phyloP scores from a whole-genome alignment of 2,888 invertebrate genomes.

The Lithophane ornitopus region DNA sequence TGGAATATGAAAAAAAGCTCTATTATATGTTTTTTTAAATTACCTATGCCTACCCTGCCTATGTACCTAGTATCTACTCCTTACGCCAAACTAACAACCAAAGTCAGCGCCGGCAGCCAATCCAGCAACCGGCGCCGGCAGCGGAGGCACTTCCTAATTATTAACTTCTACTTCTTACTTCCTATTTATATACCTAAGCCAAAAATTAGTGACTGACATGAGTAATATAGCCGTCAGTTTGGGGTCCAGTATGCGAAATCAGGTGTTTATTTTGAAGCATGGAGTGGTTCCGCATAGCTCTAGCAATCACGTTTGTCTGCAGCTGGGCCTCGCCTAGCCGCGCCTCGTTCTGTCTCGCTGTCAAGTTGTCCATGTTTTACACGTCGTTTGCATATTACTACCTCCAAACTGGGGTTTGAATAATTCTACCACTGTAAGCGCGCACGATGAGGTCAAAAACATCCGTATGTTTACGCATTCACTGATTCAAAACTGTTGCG shows the following conservation, averaged over 20 bases:
- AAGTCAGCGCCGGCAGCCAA: too few relatives aligned
- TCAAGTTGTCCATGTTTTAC: slow-evolving; percentile 69
- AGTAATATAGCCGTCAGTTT: slow-evolving; percentile 31
- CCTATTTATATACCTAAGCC: neutral
- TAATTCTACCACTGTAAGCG: slow-evolving; percentile 38
- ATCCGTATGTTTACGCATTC: slow-evolving; percentile 22
- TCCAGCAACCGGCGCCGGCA: too few relatives aligned
- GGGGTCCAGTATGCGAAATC: slow-evolving; percentile 52
- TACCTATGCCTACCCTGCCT: too few relatives aligned
- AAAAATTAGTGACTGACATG: slow-evolving; percentile 2
- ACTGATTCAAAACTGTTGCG: slow-evolving; percentile 3
- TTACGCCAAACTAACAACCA: too few relatives aligned
- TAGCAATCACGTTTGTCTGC: slow-evolving; percentile 69
- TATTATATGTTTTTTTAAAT: too few relatives aligned
- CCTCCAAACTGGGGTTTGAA: slow-evolving; percentile 53
- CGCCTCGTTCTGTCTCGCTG: slow-evolving; percentile 61
- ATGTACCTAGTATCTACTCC: too few relatives aligned
- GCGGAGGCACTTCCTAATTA: too few relatives aligned
- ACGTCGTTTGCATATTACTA: slow-evolving; percentile 51
- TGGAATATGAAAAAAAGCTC: too few relatives aligned
- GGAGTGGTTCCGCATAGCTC: slow-evolving; percentile 64
- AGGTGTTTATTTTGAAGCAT: slow-evolving; percentile 55
- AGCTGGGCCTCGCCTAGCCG: slow-evolving; percentile 64
- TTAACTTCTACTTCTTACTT: too few relatives aligned
- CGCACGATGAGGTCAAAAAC: slow-evolving; percentile 30